Base-by-base conservation (phyloP, 1,140 invertebrate species). In the Eciton burchellii region DNA sequence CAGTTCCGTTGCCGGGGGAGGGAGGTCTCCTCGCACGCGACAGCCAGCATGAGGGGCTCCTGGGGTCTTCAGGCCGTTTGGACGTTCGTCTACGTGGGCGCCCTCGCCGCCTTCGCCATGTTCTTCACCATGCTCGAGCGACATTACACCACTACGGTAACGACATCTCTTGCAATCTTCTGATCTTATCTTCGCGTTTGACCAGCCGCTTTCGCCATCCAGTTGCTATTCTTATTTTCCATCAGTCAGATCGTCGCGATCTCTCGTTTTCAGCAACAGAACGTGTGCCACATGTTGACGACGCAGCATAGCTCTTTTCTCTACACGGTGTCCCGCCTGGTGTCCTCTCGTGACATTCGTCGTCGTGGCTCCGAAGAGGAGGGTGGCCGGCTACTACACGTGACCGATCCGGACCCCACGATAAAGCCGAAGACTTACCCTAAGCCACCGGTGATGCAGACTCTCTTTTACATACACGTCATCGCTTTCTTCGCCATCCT, bases 1-100 rank as follows among this genome's bases (percentile, higher is more conserved):
- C 94, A 95, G 87, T 95, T 95, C 90, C 93, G 95, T 49, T 96
- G 95, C 84, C 92, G 95, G 65, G 95, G 95, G 62, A 92, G 93
- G 68, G 91, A 93, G 74, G 91, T 92, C 47, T 92, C 92, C 1
- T 94, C 89, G 43, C 92, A 92, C 71, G 83, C 88, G n/a, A 88
- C 87, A 65, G 81, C 90, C 57, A 66, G 84, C 16, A 54, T 92
- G 77, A 93, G 91, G 88, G 94, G 93, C 45, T 84, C 91, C 14
- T 95, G 95, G 95, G 92, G 94, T 56, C 92, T 92, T 9, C 94
- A 95, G 88, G 92, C 94, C 3, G 90, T 94, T 45, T 95, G 95
- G 95, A 95, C 95, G 0, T 91, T 95, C 52, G 89, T 95, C 19
- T 95, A 95, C 84, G 93, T 95, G 24, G 89, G 92, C 19, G 94